These are phyloP conservation scores for Drosophila antonietae DNA, from an alignment of 2,888 invertebrate genomes.

Conservation along the genomic window DNA sequence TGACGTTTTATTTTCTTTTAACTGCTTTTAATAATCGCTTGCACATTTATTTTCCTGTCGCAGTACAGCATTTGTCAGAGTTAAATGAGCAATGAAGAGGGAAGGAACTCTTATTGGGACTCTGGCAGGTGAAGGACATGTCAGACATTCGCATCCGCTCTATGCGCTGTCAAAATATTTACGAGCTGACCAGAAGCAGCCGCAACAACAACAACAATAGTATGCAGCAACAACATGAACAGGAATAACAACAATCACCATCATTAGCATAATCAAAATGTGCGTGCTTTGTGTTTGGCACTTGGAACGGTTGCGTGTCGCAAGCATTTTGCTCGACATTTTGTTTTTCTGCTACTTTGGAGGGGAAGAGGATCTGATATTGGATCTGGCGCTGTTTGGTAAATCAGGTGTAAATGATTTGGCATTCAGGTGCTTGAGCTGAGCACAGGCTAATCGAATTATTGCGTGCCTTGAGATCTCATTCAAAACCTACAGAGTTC, in stretches of 20 bases:
- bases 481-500: conserved; percentile 25
- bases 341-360: conserved; percentile 32
- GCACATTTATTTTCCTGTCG: not conserved
- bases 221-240: conserved; percentile 2
- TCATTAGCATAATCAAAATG: conserved; percentile 77
- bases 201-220: conserved; percentile 4
- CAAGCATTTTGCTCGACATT: conserved; percentile 31
- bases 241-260: conserved; percentile 32
- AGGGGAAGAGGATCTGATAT: conserved; percentile 9
- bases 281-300: conserved; percentile 61
- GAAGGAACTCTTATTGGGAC: conserved; percentile 19
- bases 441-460: conserved; percentile 46
- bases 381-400: conserved; percentile 17
- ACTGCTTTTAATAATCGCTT: conserved; percentile 6
- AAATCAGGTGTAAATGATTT: conserved; percentile 76
- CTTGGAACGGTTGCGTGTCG: conserved; percentile 59
- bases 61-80: conserved; percentile 19
- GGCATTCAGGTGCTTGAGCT: conserved; percentile 41
- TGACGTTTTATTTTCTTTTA: not conserved
- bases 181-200: conserved; percentile 43
- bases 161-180: conserved; percentile 58
- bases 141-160: conserved; percentile 44
- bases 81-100: conserved; percentile 43
- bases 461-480: conserved; percentile 40
- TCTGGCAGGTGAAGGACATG: conserved; percentile 37